A percentile compares a stretch with the other conserved stretches of the same genome.
phyloP scores from a whole-genome alignment of 1,140 invertebrate genomes.

The Drosophila carrolli region DNA sequence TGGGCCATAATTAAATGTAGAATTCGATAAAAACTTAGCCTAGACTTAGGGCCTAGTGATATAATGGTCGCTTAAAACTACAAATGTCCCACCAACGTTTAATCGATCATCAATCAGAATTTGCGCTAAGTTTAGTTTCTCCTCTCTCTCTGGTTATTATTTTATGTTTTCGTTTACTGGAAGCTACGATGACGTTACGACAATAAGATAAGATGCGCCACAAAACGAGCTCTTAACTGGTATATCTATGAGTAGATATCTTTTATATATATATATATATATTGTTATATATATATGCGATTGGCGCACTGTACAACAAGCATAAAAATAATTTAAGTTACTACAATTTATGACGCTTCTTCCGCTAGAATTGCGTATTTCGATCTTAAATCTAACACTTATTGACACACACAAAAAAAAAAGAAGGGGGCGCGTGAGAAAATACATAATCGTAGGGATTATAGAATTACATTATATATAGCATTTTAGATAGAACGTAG shows the following conservation, averaged over 20 bases:
- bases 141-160: neutral
- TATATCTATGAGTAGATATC: conserved; percentile 13
- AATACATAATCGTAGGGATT: conserved; percentile 19
- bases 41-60: conserved; percentile 27
- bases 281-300: conserved; percentile 28
- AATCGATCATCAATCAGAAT: conserved; percentile 55
- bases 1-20: conserved; percentile 7
- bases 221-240: conserved; percentile 26
- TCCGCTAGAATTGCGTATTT: conserved; percentile 8
- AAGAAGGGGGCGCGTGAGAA: conserved; percentile 12
- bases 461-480: conserved; percentile 26
- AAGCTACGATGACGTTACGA: conserved; percentile 64
- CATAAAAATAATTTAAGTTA: conserved; percentile 71
- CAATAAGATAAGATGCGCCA: conserved; percentile 47
- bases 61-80: conserved; percentile 47
- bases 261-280: conserved; percentile 14
- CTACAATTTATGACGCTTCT: conserved; percentile 55
- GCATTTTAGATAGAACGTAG: conserved; percentile 30
- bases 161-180: conserved; percentile 55
- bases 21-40: conserved; percentile 28
- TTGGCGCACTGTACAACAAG: conserved; percentile 76
- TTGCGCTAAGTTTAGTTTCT: conserved; percentile 68
- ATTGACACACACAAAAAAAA: conserved; percentile 49
- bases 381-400: conserved; percentile 15
- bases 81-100: conserved; percentile 29